Evolutionary conservation across 2,888 invertebrate species (phyloP).

Genomic region (Epirrita christyi): DNA sequence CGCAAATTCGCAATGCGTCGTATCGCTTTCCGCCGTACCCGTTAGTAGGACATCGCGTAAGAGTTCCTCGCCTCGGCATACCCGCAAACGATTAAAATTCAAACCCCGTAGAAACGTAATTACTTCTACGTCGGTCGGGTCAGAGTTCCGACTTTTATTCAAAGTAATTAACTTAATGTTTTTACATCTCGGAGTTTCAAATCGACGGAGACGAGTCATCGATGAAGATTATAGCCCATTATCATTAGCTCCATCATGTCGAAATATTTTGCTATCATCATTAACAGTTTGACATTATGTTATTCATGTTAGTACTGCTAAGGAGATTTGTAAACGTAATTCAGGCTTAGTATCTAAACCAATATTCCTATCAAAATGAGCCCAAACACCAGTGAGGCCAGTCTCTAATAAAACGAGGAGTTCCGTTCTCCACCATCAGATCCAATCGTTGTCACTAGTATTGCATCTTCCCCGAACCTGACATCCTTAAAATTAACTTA

Average conservation of each 20-base stretch:
- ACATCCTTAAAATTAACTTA: too few species aligned
- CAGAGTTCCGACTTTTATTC: slow-evolving; percentile 76
- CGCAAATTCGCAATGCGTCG: too few species aligned
- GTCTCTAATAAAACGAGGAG: too few species aligned
- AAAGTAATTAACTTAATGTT: slow-evolving; percentile 76
- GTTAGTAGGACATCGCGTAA: not conserved
- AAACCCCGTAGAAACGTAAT: slow-evolving; percentile 80
- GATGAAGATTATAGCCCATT: slow-evolving; percentile 41
- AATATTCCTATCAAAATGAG: too few species aligned
- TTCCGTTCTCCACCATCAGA: too few species aligned
- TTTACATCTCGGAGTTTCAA: slow-evolving; percentile 66
- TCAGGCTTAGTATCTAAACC: too few species aligned
- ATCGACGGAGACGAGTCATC: slow-evolving; percentile 45
- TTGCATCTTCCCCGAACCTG: too few species aligned
- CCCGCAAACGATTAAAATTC: slow-evolving; percentile 74
- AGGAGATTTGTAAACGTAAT: too few species aligned
- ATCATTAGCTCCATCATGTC: slow-evolving; percentile 37
- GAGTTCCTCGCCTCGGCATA: not conserved
- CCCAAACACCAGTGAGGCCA: too few species aligned
- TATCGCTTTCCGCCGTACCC: too few species aligned
- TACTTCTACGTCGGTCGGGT: slow-evolving; percentile 72
- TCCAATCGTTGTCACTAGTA: too few species aligned
- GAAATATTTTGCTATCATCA: slow-evolving; percentile 19
- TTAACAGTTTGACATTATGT: slow-evolving; percentile 10
- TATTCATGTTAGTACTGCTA: slow-evolving; percentile 13